These are phyloP conservation scores for Hucho hucho DNA, from an alignment of 2,113 vertebrate genomes.

Conservation along the genomic window DNA sequence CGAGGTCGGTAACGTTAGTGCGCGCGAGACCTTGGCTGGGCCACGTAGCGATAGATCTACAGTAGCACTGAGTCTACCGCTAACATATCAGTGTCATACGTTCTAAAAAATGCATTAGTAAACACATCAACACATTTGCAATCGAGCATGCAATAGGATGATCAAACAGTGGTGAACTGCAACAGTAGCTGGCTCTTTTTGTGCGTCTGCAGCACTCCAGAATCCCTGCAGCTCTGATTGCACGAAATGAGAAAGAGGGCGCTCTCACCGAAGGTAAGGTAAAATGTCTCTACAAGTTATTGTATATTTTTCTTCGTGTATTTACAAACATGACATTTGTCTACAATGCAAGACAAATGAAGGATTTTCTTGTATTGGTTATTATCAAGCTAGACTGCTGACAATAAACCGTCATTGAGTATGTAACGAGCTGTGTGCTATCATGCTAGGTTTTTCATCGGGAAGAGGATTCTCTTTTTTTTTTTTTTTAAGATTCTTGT, in stretches of 20 bases:
- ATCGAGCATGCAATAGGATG: background rate
- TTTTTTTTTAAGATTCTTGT: conserved; percentile 7
- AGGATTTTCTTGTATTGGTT: background rate
- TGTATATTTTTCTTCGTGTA: conserved; percentile 17
- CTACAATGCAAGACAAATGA: conserved; percentile 10
- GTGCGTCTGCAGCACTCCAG: conserved; percentile 41
- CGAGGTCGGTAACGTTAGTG: conserved; percentile 60
- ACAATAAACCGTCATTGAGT: conserved; percentile 44
- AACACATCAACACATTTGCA: background rate
- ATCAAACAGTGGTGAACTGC: background rate
- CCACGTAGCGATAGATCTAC: conserved; percentile 70
- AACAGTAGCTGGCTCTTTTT: conserved; percentile 1
- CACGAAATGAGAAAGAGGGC: conserved; percentile 67
- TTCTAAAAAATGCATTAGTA: background rate
- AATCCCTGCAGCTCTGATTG: conserved; percentile 71
- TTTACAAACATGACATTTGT: conserved; percentile 48
- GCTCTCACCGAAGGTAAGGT: conserved; percentile 68
- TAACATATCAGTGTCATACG: background rate
- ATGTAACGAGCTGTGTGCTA: conserved; percentile 23
- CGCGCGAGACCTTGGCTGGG: conserved; percentile 65
- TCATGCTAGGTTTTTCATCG: conserved; percentile 40
- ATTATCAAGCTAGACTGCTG: background rate
- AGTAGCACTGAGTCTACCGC: background rate
- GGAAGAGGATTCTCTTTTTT: conserved; percentile 28
- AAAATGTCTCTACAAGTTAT: conserved; percentile 33